These are phyloP conservation scores for Sapayoa aenigma DNA, from an alignment of 2,113 vertebrate species.

Conservation along the genomic window DNA sequence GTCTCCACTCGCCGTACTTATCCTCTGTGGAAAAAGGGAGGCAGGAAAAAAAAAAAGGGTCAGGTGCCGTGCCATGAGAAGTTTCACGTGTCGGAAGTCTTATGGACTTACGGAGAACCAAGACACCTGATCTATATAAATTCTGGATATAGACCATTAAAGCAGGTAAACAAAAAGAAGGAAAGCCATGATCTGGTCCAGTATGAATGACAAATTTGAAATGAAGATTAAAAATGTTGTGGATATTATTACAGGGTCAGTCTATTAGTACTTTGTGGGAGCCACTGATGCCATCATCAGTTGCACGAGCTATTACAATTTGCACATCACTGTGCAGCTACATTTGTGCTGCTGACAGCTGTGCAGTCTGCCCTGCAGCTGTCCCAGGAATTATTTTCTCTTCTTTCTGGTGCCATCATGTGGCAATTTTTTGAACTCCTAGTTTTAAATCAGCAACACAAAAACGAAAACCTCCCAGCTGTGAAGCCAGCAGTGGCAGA, in stretches of 20 bases:
- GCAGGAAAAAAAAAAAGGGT: not conserved
- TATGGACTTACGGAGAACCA: accelerated
- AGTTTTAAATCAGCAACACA: not conserved
- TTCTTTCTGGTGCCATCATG: not conserved
- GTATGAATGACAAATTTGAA: not conserved
- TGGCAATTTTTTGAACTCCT: not conserved
- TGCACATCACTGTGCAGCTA: not conserved
- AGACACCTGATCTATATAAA: not conserved
- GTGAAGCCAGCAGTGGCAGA: not conserved
- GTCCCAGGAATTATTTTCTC: not conserved
- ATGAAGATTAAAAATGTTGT: not conserved
- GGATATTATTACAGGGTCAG: accelerated
- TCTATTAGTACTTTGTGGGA: not conserved
- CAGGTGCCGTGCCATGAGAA: accelerated
- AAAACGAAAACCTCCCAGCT: not conserved
- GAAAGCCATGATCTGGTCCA: no score
- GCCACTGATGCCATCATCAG: accelerated
- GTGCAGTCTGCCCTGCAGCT: not conserved
- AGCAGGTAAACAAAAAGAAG: not conserved
- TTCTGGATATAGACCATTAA: accelerated
- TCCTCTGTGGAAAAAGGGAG: conserved; percentile 77
- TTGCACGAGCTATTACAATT: not conserved
- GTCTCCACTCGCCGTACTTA: conserved; percentile 94
- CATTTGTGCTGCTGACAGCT: not conserved
- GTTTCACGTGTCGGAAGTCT: accelerated